Percentiles rank a stretch among this genome's conserved stretches.
Evolutionary conservation across 2,113 vertebrate genomes (phyloP).

Genomic region (Piaya cayana): DNA sequence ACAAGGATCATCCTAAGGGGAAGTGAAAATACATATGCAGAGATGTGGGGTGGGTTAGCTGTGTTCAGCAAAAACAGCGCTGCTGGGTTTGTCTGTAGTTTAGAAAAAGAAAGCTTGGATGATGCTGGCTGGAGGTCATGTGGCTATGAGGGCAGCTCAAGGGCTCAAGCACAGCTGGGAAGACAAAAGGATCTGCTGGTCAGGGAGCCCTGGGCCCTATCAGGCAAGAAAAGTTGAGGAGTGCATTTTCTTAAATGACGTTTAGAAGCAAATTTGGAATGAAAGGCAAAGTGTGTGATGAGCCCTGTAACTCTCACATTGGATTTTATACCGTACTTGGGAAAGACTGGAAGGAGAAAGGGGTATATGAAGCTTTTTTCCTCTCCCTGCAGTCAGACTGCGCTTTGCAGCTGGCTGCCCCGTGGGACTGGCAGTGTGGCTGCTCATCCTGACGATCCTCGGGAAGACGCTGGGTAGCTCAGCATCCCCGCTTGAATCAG

Average conservation of each 20-base stretch:
- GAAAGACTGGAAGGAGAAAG: background rate
- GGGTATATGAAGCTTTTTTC: background rate
- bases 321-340: fast-evolving
- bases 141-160: background rate
- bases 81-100: background rate
- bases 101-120: background rate
- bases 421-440: background rate
- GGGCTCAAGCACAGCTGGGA: background rate
- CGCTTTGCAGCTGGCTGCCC: background rate
- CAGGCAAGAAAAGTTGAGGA: background rate
- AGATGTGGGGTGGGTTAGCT: background rate
- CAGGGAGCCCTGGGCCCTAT: background rate
- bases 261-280: background rate
- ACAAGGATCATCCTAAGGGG: background rate
- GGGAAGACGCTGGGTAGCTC: background rate
- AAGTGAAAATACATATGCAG: background rate
- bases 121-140: background rate
- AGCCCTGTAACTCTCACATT: background rate
- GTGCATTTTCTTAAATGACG: background rate
- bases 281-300: background rate
- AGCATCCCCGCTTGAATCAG: fast-evolving
- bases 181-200: background rate
- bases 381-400: background rate
- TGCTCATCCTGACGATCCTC: background rate
- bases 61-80: background rate